Evolutionary conservation across 1,140 invertebrate species (phyloP), one percentile per base, ranked within the genome.

Genomic region (Aradophagus sp.): DNA sequence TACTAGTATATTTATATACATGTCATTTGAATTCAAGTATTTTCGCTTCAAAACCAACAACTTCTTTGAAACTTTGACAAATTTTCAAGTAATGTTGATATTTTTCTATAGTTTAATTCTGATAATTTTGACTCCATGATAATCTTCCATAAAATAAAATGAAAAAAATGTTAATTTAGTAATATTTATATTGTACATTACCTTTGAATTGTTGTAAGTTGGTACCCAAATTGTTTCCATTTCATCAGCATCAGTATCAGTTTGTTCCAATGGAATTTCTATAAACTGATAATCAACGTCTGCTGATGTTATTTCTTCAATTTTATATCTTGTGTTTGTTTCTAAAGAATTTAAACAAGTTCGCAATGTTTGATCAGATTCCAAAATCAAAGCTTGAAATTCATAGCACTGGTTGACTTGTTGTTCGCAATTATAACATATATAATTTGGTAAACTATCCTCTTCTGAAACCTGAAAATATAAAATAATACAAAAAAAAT

Each of bases 291-390:
- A 32, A 38, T 52, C 32, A 67, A 55, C 61, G 7, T 66, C 44
- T 2, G 48, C 20, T n/a, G 26, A 20, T 23, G 13, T 5, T 20
- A 62, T 36, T 20, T 74, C 38, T 29, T 74, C 44, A 36, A 53
- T 39, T 14, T 67, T 56, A 15, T 31, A 61, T 32, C 63, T 38
- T 6, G 56, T 31, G 62, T 55, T 52, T 11, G 15, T 61, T 48
- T 58, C 50, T 2, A 58, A 13, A n/a, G 42, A 39, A 15, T 62
- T 53, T 14, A 78, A 65, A 53, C 63, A 73, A 7, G 45, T 50
- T 45, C 76, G 39, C 11, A 80, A 53, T 0, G 73, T 73, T 15
- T 58, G 62, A 63, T 80, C 78, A 0, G 78, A 80, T n/a, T 77
- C 66, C 34, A 77, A 59, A 27, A 78, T 67, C 11, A 77, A 38